phyloP scores from a whole-genome alignment of 2,797 vertebrate genomes.

The Characodon lateralis region DNA sequence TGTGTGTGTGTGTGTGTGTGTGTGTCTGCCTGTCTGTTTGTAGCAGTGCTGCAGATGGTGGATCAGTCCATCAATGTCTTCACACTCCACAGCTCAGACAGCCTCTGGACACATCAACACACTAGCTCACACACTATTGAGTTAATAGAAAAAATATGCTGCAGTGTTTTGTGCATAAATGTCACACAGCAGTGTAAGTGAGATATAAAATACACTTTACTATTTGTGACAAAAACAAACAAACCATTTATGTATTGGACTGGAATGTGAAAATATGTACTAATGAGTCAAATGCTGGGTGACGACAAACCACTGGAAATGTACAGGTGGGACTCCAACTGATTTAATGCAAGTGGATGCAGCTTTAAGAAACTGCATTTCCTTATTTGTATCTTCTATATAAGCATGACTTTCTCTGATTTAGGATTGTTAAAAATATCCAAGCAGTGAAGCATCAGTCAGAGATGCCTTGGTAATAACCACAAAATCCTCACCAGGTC shows the following conservation, averaged over 20 bases:
- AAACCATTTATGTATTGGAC: neutral
- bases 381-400: neutral
- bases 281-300: neutral
- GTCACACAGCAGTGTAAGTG: neutral
- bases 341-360: neutral
- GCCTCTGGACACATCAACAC: constrained; percentile 29
- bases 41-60: constrained; percentile 18
- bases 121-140: neutral
- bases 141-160: neutral
- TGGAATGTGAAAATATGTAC: neutral
- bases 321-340: neutral
- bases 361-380: neutral
- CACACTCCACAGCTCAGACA: constrained; percentile 50
- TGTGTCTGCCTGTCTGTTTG: constrained; percentile 10
- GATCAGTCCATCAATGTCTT: constrained; percentile 45
- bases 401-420: neutral
- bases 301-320: neutral
- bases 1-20: neutral
- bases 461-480: neutral
- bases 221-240: neutral
- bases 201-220: neutral
- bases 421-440: neutral
- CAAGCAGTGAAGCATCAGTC: neutral
- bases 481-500: neutral
- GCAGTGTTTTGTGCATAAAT: neutral